These are phyloP conservation scores for Buphagus erythrorhynchus DNA, from an alignment of 2,797 vertebrate species.

Conservation along the genomic window DNA sequence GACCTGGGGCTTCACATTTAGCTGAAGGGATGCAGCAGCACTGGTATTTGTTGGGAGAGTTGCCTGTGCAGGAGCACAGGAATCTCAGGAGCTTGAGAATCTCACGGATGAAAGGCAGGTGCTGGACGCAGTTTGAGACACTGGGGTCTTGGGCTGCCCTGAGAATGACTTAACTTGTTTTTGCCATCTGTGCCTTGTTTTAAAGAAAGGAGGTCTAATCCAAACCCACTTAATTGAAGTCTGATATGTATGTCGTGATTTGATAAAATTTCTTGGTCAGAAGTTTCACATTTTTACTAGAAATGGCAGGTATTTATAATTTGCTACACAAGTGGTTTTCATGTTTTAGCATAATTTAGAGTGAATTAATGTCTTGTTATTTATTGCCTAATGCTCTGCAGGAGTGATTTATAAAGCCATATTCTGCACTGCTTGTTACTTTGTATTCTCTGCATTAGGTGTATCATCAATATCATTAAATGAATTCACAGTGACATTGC, in stretches of 20 bases:
- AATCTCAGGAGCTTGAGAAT: not conserved
- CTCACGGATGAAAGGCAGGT: not conserved
- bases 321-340: conserved; percentile 64
- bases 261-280: conserved; percentile 45
- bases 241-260: not conserved
- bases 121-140: not conserved
- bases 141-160: not conserved
- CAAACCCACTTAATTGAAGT: conserved; percentile 13
- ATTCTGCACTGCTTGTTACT: conserved; percentile 62
- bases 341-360: conserved; percentile 71
- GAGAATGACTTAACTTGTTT: not conserved
- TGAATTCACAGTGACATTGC: conserved; percentile 77
- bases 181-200: not conserved
- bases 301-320: conserved; percentile 48
- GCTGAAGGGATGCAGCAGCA: not conserved
- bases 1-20: not conserved
- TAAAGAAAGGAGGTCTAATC: not conserved
- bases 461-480: conserved; percentile 80
- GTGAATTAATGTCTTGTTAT: conserved; percentile 73
- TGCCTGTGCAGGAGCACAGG: not conserved
- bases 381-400: conserved; percentile 67
- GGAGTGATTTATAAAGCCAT: conserved; percentile 75
- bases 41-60: not conserved
- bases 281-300: conserved; percentile 28
- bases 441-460: conserved; percentile 68